Evolutionary conservation across 1,140 invertebrate genomes (phyloP), one percentile per base, ranked within the genome.

Genomic region (Bombus cullumanus): DNA sequence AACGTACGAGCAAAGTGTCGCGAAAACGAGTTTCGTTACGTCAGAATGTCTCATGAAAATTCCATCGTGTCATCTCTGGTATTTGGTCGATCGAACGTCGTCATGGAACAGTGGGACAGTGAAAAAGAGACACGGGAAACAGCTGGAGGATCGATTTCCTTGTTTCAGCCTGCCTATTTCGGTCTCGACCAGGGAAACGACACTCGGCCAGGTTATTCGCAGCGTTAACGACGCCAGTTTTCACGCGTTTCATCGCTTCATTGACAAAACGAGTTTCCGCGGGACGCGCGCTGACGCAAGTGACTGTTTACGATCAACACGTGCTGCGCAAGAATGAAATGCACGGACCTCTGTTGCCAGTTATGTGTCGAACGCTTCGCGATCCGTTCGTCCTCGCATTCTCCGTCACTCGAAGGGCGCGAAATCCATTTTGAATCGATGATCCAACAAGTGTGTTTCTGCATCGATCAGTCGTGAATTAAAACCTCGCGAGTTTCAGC

Each of bases 201-300:
- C 25, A 8, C 77, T 22, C 62, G 12, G 28, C 10, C n/a, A 15
- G 64, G n/a, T 66, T 66, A 10, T 39, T 37, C 37, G 15, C 41
- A 1, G 28, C 39, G 37, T 25, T 6, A 41, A 37, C 69, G 12
- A 34, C 28, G 28, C 2, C 13, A 15, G 62, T 79, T 68, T 39
- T 34, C 66, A 43, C 41, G 31, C 68, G 28, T 10, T 64, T n/a
- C 28, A 12, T 76, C 34, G 47, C 62, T 85, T 75, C 81, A 83
- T 81, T 88, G 86, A 89, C 83, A 41, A 88, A 85, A 87, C 71
- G 53, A 76, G 71, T 90, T 86, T 73, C 64, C 78, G 59, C 62
- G 86, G 53, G 74, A 31, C 43, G 62, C 43, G 31, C 6, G 66
- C 53, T 81, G 72, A 90, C 81, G 77, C 76, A 84, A 86, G 83